Evolutionary conservation across 2,113 vertebrate genomes (phyloP).

Genomic region (Peromyscus maniculatus): DNA sequence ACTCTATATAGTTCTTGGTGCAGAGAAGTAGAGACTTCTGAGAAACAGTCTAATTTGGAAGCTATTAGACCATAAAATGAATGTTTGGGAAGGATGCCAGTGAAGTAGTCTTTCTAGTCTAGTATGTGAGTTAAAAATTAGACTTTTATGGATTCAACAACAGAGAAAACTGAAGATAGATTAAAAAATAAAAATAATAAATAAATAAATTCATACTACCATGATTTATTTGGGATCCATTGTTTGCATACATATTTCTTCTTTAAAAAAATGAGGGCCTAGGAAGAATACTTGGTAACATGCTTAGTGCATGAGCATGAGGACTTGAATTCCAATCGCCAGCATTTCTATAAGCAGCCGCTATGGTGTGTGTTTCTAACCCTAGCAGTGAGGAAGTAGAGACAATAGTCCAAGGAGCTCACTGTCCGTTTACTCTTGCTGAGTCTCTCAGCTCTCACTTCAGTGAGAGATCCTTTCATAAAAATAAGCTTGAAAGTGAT

Average conservation of each 20-base stretch:
- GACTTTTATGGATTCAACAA: neutral
- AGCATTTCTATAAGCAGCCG: neutral
- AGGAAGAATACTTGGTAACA: neutral
- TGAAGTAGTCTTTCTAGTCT: neutral
- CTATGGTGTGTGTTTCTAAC: neutral
- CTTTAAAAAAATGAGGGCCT: neutral
- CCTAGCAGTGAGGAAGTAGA: neutral
- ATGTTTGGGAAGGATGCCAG: neutral
- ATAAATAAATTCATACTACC: too few species aligned
- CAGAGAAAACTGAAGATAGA: neutral
- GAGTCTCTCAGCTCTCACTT: neutral
- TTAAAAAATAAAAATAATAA: neutral
- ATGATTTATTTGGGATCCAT: neutral
- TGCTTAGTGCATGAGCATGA: neutral
- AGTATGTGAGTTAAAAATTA: neutral
- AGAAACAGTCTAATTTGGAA: rapidly evolving
- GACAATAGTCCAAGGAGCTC: neutral
- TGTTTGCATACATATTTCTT: neutral
- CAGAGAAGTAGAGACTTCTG: neutral
- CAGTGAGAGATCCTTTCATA: neutral
- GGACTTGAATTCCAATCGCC: neutral
- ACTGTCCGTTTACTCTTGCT: neutral
- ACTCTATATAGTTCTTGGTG: rapidly evolving
- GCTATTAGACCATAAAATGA: neutral
- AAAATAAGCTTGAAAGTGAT: neutral